Percentiles rank a stretch among this genome's conserved stretches.
Evolutionary conservation across 2,888 invertebrate genomes (phyloP).

Genomic region (Nephrotoma appendiculata): DNA sequence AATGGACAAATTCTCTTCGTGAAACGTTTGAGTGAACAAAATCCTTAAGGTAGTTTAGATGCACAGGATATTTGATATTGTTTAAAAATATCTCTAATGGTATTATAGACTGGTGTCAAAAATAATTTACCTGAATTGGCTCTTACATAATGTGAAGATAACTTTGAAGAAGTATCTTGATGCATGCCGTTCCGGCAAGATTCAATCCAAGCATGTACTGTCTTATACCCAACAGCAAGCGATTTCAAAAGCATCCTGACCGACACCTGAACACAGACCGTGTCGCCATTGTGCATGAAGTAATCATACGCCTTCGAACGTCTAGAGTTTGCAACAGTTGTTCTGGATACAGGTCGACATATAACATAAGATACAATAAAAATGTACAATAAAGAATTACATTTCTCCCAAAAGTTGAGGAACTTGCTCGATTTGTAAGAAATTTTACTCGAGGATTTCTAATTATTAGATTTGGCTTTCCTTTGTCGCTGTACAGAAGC

Average conservation of each 20-base stretch:
- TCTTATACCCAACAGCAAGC: not conserved
- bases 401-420: too few relatives aligned
- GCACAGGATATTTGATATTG: not conserved
- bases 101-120: not conserved
- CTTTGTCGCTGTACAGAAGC: too few relatives aligned
- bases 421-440: too few relatives aligned
- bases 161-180: not conserved
- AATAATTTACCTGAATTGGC: not conserved
- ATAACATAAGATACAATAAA: too few relatives aligned
- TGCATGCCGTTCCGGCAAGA: not conserved
- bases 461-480: too few relatives aligned
- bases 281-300: not conserved
- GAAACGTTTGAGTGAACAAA: not conserved
- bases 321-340: too few relatives aligned
- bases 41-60: not conserved
- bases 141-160: not conserved
- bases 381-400: too few relatives aligned
- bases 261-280: not conserved
- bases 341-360: too few relatives aligned
- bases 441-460: too few relatives aligned
- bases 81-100: not conserved
- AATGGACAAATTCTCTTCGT: too few relatives aligned
- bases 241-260: not conserved
- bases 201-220: not conserved
- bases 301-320: too few relatives aligned